Conservation (phyloP, 2,797 vertebrate species). For the Galagoides demidoff region DNA sequence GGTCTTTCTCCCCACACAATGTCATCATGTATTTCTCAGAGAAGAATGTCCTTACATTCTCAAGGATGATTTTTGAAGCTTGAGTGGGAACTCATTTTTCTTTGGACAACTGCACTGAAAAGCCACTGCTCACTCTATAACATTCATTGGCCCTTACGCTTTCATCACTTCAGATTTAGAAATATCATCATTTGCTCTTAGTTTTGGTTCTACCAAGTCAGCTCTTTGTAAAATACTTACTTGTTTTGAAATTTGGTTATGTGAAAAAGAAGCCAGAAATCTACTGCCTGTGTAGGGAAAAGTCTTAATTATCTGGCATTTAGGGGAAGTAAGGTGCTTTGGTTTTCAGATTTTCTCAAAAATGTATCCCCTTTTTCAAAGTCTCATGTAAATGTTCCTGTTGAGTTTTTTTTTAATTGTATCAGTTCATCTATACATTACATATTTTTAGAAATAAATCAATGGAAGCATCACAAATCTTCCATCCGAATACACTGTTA, state of each 20-base stretch:
- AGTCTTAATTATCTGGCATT: not conserved
- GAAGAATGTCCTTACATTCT: slow-evolving; percentile 28
- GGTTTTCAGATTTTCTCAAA: slow-evolving; percentile 11
- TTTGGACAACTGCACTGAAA: not conserved
- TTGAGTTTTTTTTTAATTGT: not conserved
- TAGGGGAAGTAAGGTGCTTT: not conserved
- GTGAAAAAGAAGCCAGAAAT: slow-evolving; percentile 46
- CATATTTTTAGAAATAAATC: not conserved
- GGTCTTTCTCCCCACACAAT: not conserved
- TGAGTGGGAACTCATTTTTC: not conserved
- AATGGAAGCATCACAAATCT: not conserved
- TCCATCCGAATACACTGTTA: slow-evolving; percentile 20
- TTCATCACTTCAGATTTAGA: not conserved
- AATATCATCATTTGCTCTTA: not conserved
- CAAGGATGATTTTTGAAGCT: not conserved
- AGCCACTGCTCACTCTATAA: not conserved
- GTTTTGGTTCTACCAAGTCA: not conserved
- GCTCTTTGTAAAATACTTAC: not conserved
- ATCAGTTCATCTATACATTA: not conserved
- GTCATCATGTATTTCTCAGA: not conserved
- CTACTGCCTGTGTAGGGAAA: not conserved
- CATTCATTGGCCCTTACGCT: not conserved
- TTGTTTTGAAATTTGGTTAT: not conserved
- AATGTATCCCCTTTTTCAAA: not conserved
- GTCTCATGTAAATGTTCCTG: not conserved